Conservation (phyloP, 2,113 vertebrate genomes). For the Strigops habroptila region DNA sequence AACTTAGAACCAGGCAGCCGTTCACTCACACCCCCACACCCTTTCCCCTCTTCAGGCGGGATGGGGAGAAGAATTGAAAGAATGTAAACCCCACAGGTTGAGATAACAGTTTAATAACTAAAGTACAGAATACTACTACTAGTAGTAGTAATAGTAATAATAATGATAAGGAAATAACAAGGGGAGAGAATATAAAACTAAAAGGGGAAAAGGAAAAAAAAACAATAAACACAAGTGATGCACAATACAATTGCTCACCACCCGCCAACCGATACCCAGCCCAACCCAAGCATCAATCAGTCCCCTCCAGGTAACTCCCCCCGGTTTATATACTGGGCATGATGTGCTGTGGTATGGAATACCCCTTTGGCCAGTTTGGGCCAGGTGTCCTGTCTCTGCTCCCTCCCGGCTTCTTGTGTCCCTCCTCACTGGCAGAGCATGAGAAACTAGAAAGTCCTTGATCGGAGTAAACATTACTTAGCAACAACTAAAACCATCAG, state of each 20-base stretch:
- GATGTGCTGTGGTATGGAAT: neutral
- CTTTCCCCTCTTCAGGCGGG: neutral
- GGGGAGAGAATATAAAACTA: neutral
- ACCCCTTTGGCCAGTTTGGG: neutral
- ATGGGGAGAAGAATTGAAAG: neutral
- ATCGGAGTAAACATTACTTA: too few relatives aligned
- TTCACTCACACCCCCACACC: neutral
- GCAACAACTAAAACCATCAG: too few relatives aligned
- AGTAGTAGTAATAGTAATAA: neutral
- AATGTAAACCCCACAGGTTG: neutral
- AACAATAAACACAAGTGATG: neutral
- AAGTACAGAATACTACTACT: neutral
- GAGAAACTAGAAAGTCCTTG: too few relatives aligned
- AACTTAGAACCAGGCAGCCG: neutral
- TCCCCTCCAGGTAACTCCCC: neutral
- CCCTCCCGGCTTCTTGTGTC: too few relatives aligned
- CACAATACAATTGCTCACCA: neutral
- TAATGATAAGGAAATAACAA: neutral
- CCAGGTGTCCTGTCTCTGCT: too few relatives aligned
- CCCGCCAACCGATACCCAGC: neutral
- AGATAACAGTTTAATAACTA: neutral
- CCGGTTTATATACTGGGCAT: neutral
- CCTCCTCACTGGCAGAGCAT: too few relatives aligned
- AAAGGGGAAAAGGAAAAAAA: neutral
- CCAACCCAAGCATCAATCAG: neutral